Evolutionary conservation across 2,888 invertebrate species (phyloP).

Genomic region (Sesamia inferens): DNA sequence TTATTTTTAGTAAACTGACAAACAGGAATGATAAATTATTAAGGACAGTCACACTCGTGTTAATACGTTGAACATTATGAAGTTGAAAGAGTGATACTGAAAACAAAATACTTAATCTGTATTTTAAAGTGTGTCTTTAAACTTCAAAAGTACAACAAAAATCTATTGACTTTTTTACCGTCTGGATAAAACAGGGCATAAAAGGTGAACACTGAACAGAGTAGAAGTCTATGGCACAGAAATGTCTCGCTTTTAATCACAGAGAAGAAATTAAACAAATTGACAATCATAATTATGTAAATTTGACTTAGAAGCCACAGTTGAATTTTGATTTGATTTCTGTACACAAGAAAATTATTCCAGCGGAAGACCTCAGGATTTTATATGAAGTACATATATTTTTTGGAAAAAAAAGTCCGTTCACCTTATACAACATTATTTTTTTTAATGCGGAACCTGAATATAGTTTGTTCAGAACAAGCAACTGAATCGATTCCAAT

Average conservation of each 20-base stretch:
- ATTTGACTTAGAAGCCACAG: background rate
- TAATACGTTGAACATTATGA: constrained; percentile 9
- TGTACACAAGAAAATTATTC: background rate
- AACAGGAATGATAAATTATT: constrained; percentile 4
- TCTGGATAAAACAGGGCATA: background rate
- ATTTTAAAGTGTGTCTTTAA: constrained; percentile 16
- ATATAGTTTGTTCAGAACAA: too few relatives aligned
- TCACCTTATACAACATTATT: background rate
- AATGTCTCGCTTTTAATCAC: too few relatives aligned
- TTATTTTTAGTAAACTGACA: background rate
- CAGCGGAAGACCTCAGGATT: too few relatives aligned
- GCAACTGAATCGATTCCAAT: too few relatives aligned
- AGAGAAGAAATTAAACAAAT: too few relatives aligned
- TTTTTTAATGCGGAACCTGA: too few relatives aligned
- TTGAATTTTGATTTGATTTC: too few relatives aligned
- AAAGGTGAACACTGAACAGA: background rate
- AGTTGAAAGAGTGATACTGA: constrained; percentile 6
- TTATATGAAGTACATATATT: too few relatives aligned
- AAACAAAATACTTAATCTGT: background rate
- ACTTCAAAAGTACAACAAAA: constrained; percentile 4
- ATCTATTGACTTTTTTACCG: background rate
- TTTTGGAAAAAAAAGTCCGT: background rate
- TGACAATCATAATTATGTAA: background rate
- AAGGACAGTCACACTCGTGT: background rate
- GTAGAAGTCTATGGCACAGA: background rate